These are phyloP conservation scores for Ellobius talpinus DNA, from an alignment of 2,113 vertebrate genomes.

Conservation along the genomic window DNA sequence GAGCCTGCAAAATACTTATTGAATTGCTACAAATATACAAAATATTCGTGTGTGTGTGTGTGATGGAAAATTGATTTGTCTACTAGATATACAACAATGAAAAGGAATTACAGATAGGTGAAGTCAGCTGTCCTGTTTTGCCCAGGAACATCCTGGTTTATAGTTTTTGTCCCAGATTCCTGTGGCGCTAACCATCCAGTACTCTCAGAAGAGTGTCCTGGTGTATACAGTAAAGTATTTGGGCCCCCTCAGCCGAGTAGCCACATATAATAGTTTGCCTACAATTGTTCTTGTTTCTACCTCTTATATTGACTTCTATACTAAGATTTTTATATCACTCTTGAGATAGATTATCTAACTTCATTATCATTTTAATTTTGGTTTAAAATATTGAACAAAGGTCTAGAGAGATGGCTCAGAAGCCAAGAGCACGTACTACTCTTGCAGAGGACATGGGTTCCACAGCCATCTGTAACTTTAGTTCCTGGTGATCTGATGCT, in stretches of 20 bases:
- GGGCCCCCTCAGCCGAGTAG: background rate
- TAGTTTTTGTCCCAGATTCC: background rate
- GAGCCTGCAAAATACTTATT: background rate
- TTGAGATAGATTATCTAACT: background rate
- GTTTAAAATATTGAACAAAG: background rate
- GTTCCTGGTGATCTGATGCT: background rate
- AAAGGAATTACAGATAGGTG: background rate
- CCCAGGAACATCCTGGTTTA: background rate
- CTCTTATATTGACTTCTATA: background rate
- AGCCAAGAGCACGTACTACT: background rate
- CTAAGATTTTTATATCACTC: background rate
- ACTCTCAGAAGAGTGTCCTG: background rate
- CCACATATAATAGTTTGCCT: background rate
- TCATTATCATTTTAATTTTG: slow-evolving; percentile 6
- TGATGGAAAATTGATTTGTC: background rate
- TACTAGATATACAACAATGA: background rate
- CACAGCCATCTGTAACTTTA: background rate
- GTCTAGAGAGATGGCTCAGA: background rate
- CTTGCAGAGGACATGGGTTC: background rate
- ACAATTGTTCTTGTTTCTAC: background rate
- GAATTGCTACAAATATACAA: background rate
- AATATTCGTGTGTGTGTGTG: background rate
- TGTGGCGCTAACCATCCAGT: background rate
- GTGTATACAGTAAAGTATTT: background rate
- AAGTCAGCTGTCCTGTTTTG: background rate